Evolutionary conservation across 1,140 invertebrate genomes (phyloP), one percentile per base, ranked within the genome.

Genomic region (Cephus cinctus): DNA sequence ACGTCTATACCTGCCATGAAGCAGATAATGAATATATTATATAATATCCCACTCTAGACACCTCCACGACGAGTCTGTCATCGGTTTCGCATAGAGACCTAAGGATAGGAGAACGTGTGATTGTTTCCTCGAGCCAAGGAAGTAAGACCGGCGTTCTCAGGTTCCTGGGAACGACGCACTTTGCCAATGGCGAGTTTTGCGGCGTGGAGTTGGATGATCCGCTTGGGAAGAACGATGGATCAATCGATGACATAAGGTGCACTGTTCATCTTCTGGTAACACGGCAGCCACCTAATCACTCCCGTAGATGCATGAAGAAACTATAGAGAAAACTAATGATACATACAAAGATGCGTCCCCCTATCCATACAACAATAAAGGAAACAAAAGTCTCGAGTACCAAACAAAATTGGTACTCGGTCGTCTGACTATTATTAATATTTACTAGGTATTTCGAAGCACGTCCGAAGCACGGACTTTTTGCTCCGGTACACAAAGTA

Each of bases 121-220:
- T 97, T 52, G 92, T 97, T 8, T 86, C 85, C 56, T 88, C 87
- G 42, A 88, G 88, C 16, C 86, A 88, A 58, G 90, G 92, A 53
- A 91, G 89, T 57, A 97, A 97, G 78, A 83, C 88, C 22, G 96
- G 96, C 47, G 83, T 87, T 20, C 76, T 98, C 14, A 82, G 86
- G 46, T 98, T 86, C 69, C 79, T 94, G 42, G 95, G 95, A 11
- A 73, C 78, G 15, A 91, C 94, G 27, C 88, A 94, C 50, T 98
- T 98, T 75, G 92, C 94, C 6, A 67, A 84, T 15, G 94, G 95
- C 12, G 85, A 93, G 57, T 98, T 94, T 94, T 94, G 90, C 48
- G 96, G 96, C 11, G 88, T 98, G 16, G 94, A 98, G 75, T 78
- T 98, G 50, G 94, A 97, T 67, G 94, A 96, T 48, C 86, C 92